Conservation (phyloP, 2,797 vertebrate genomes). For the Coendou prehensilis region DNA sequence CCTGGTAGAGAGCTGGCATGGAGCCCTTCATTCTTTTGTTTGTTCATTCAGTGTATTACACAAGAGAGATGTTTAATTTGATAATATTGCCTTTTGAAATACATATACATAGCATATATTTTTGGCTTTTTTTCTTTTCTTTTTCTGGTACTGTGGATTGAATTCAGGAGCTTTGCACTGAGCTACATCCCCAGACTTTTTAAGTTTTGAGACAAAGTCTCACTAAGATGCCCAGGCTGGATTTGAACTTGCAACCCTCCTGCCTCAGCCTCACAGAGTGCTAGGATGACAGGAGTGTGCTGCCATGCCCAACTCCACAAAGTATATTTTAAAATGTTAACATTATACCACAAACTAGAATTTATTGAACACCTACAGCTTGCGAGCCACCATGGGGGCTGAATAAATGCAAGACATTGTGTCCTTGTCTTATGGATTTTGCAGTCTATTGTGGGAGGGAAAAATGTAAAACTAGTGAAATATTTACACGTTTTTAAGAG, state of each 20-base stretch:
- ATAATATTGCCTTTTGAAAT: not conserved
- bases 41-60: not conserved
- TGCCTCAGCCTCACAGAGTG: not conserved
- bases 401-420: not conserved
- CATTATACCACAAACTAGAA: not conserved
- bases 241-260: not conserved
- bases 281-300: not conserved
- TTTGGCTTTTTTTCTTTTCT: not conserved
- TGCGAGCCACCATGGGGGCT: not conserved
- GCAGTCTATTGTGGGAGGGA: not conserved
- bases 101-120: not conserved
- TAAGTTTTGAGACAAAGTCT: not conserved
- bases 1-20: not conserved
- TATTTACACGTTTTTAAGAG: not conserved
- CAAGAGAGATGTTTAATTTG: not conserved
- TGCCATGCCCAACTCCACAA: not conserved
- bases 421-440: constrained; percentile 3
- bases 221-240: not conserved
- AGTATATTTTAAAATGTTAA: not conserved
- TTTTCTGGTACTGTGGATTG: not conserved
- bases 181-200: not conserved
- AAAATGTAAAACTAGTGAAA: constrained; percentile 10
- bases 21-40: not conserved
- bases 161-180: not conserved
- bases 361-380: not conserved